Base-by-base conservation (phyloP, 2,888 invertebrate genomes). In the Phyllotreta cruciferae region DNA sequence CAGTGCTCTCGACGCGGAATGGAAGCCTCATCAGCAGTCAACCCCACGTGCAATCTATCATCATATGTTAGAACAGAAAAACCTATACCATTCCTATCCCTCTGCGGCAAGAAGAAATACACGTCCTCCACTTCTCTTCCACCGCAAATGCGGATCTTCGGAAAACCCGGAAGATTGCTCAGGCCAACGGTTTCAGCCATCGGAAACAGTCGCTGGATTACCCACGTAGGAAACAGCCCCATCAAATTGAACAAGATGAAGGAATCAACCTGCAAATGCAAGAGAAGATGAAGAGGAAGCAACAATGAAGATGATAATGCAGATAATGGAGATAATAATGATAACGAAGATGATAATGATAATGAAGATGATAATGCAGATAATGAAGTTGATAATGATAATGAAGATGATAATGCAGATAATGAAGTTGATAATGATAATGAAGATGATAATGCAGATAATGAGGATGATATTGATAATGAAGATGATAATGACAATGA, bases 131-230 rank as follows among this genome's bases (percentile, higher is more conserved):
- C 24, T 24, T 38, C 38, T 11, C 38, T 6, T 8, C 47, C 47
- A 57, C 36, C 34, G 4, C 45, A 57, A 9, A 57, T 24, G 11
- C 9, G 38, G 5, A 57, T 47, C 39, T 57, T 57, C 3, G 45
- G 14, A 24, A 57, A 47, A 1, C 47, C 47, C 11, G 56, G 56
- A 10, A 57, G 14, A 39, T 57, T 57, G 37, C 56, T 57, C 3
- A 57, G 14, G 1, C 14, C 56, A 8, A 57, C n/a, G n/a, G 13
- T 57, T 37, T 36, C 13, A 24, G 9, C 13, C 36, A 47, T 57
- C 24, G 49, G 38, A 10, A 38, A 24, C 9, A 57, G 37, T 6
- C 10, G 36, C 39, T 47, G 10, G 7, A n/a, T 37, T 14, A 57
- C 24, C 6, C 7, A 8, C 6, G 4, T 13, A 1, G 56, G 56